Conservation (phyloP, 2,113 vertebrate species). For the Cyprinus carpio region DNA sequence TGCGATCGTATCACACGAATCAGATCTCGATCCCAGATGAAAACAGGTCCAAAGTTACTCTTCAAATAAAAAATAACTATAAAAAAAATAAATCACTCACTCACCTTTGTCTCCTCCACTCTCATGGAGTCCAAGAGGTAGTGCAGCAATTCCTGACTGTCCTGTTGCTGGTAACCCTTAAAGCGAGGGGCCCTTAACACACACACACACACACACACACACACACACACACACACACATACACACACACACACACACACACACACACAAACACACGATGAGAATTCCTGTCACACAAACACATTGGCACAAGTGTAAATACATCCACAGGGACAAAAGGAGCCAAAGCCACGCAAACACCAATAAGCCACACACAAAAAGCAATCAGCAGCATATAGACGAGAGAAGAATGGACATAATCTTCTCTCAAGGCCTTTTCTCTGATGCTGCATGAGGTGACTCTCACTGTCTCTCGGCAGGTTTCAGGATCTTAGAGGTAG, state of each 20-base stretch:
- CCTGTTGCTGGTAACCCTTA: conserved; percentile 97
- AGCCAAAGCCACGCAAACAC: conserved; percentile 16
- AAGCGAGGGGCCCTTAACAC: conserved; percentile 88
- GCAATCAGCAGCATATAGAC: conserved; percentile 31
- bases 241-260: conserved; percentile 29
- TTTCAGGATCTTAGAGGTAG: conserved; percentile 32
- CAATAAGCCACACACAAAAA: conserved; percentile 43
- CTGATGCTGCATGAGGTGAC: conserved; percentile 8
- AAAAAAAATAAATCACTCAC: neutral
- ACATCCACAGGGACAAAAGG: conserved; percentile 24
- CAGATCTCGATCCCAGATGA: neutral
- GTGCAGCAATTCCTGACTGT: conserved; percentile 96
- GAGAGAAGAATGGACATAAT: conserved; percentile 43
- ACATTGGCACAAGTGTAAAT: conserved; percentile 38
- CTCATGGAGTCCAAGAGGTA: conserved; percentile 93
- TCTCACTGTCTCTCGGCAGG: conserved; percentile 7
- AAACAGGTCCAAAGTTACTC: neutral
- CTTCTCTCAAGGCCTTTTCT: conserved; percentile 56
- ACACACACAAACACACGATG: conserved; percentile 23
- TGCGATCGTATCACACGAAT: neutral
- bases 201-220: conserved; percentile 25
- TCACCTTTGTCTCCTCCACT: conserved; percentile 96
- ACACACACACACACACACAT: conserved; percentile 31
- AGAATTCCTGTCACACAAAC: conserved; percentile 19
- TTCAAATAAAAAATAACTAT: neutral